Conservation (phyloP, 2,797 vertebrate species). For the Scolopax bukidnonensis region DNA sequence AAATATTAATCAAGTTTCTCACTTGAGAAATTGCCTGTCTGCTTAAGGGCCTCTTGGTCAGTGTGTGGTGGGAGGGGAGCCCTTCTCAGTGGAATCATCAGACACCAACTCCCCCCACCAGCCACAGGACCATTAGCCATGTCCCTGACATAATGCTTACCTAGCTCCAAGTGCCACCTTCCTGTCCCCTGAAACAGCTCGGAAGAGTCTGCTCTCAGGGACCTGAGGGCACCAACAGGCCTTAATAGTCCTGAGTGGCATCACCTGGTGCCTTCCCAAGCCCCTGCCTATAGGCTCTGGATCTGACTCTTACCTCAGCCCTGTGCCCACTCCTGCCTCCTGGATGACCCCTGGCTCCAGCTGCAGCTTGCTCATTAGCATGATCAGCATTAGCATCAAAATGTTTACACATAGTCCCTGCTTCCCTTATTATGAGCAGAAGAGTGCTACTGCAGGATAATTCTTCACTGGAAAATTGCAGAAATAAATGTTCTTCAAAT, state of each 20-base stretch:
- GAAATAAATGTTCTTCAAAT: background rate
- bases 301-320: background rate
- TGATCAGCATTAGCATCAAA: background rate
- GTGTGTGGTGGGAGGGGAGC: fast-evolving
- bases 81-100: background rate
- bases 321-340: background rate
- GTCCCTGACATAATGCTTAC: background rate
- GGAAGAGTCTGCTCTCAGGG: background rate
- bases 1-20: slow-evolving; percentile 33
- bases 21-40: slow-evolving; percentile 17
- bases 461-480: background rate
- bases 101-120: background rate
- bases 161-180: background rate
- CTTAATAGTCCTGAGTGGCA: background rate
- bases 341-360: background rate
- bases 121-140: background rate
- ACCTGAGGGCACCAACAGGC: background rate
- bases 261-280: background rate
- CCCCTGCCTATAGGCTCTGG: no score
- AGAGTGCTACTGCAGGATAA: background rate
- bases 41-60: background rate
- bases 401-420: background rate
- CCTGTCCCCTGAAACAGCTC: background rate
- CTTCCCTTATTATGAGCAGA: background rate
- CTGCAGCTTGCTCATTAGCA: background rate